Base-by-base conservation (phyloP, 2,888 invertebrate genomes). In the Limnephilus marmoratus region DNA sequence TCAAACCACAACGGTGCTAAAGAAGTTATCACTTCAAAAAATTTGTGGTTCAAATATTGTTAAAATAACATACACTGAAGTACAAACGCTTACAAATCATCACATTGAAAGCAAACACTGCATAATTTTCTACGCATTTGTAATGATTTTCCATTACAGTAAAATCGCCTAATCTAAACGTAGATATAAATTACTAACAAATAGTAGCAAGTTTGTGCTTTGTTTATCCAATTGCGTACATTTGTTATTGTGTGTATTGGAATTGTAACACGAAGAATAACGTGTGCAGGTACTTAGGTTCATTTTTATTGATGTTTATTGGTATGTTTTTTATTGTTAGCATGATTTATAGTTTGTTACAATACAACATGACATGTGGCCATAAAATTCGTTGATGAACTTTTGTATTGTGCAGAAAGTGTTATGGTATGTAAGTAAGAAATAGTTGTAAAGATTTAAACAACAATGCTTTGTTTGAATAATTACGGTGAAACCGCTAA, bases 291-390 rank as follows among this genome's bases (percentile, higher is more conserved):
- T n/a, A 68, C 68, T 68, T 68, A 24, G 3, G 24, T 9, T 68
- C 86, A 45, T 49, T 86, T 83, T 86, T 86, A 86, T 86, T 86
- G 49, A 45, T 86, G 45, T 86, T 68, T n/a, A n/a, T 68, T 86
- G 24, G 86, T 86, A 86, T 49, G 18, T 86, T 68, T 68, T 68
- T 86, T 86, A 86, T 86, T 86, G 86, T 86, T 29, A 45, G 86
- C 15, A 29, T 86, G 86, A 86, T 86, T 86, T 86, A 86, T 24
- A 3, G 13, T 86, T 45, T 41, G n/a, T 24, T 86, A 45, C 86
- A 29, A 68, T 68, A 68, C 41, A 45, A 45, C 86, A 86, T 45
- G 90, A 90, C 49, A 41, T 53, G 41, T 24, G 34, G 45, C 81
- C 68, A 18, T 91, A 80, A 80, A 81, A n/a, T 68, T 68, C 24